phyloP scores from a whole-genome alignment of 2,888 invertebrate genomes.

The Latrodectus elegans region DNA sequence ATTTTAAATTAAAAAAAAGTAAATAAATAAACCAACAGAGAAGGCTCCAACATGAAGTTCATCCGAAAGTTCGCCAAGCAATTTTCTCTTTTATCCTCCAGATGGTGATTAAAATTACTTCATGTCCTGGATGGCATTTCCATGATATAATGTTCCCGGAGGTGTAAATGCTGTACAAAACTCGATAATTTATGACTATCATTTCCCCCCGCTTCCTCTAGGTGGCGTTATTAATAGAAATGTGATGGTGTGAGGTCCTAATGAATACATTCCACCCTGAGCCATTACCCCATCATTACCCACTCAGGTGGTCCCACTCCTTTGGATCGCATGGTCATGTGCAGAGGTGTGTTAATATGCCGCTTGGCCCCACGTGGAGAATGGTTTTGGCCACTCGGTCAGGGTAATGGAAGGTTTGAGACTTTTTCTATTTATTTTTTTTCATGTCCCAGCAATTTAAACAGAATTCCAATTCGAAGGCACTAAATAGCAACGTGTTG shows the following conservation, averaged over 20 bases:
- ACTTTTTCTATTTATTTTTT: not conserved
- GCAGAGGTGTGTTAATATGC: constrained; percentile 1
- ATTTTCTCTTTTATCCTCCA: not conserved
- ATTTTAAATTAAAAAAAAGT: too few relatives aligned
- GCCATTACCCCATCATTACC: constrained; percentile 34
- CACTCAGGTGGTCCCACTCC: constrained; percentile 18
- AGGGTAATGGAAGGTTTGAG: not conserved
- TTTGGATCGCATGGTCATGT: not conserved
- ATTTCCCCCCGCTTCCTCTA: not conserved
- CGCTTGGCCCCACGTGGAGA: not conserved
- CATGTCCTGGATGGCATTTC: not conserved
- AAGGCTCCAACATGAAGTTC: not conserved
- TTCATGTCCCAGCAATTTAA: too few relatives aligned
- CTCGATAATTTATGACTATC: not conserved
- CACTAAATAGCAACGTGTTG: too few relatives aligned
- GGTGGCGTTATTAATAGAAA: constrained; percentile 15
- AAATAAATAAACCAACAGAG: too few relatives aligned
- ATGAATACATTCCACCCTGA: constrained; percentile 46
- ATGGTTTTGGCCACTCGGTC: too few relatives aligned
- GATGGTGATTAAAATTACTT: not conserved
- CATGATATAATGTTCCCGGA: constrained; percentile 2
- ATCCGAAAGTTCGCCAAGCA: not conserved
- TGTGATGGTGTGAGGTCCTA: constrained; percentile 44
- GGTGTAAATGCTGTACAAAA: not conserved
- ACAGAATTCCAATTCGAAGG: too few relatives aligned